Evolutionary conservation across 2,888 invertebrate species (phyloP), one percentile per base, ranked within the genome.

Genomic region (Aquatica leii): DNA sequence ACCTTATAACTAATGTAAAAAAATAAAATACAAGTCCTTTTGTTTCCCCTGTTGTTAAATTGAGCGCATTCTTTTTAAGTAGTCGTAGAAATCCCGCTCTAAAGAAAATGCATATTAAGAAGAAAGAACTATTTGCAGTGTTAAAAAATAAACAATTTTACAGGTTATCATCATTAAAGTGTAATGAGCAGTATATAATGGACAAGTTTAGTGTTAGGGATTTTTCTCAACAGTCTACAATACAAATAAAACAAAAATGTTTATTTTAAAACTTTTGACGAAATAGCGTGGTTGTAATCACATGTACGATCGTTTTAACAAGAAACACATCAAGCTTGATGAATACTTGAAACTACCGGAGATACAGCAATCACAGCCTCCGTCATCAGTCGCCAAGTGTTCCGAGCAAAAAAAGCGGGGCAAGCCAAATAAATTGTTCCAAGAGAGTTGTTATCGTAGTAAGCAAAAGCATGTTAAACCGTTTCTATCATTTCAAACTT

Each of bases 371-470:
- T 37, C 37, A 37, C 37, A 11, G 12, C 37, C 37, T n/a, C n/a
- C 9, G 12, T 37, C 37, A 5, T n/a, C 37, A 37, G 12, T 12
- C 12, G 9, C 37, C 3, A 37, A 37, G 12, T n/a, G 37, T 14
- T 43, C 6, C 2, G 14, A n/a, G 9, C 20, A 21, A 18, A n/a
- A n/a, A n/a, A n/a, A n/a, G n/a, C n/a, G n/a, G n/a, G n/a, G n/a
- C n/a, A n/a, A n/a, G n/a, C n/a, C 48, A 48, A 18, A 21, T n/a
- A 48, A 48, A 48, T 8, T 8, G 9, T 48, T 48, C 21, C 15
- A 21, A 21, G 21, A 48, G 20, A n/a, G 48, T 11, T 48, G 20
- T 48, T 2, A 21, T n/a, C 48, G 21, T 12, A 48, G 21, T 21
- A 48, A 11, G 20, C 48, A 20, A 11, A 11, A 21, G 11, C 12